Evolutionary conservation across 2,888 invertebrate species (phyloP).

Genomic region (Synergus laeviventris): DNA sequence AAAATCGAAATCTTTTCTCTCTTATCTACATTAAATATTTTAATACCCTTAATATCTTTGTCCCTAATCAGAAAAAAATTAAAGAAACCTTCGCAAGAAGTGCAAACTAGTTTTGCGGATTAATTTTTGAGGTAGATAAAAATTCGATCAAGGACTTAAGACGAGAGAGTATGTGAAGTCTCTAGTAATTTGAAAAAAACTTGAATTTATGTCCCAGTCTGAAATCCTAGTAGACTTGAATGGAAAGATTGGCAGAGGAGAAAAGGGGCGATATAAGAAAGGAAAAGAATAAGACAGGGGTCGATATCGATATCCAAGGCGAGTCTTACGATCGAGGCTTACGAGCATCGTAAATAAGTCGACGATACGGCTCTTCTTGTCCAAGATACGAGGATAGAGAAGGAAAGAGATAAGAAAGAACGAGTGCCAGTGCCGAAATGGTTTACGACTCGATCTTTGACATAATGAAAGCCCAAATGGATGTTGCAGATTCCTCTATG

Average conservation of each 20-base stretch:
- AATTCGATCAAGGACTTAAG: neutral
- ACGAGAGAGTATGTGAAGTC: conserved; percentile 31
- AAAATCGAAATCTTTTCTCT: neutral
- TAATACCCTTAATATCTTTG: neutral
- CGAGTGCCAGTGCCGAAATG: conserved; percentile 60
- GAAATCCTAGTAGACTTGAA: conserved; percentile 48
- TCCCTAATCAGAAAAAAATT: too few relatives aligned
- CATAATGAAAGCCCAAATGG: conserved; percentile 45
- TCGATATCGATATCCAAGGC: conserved; percentile 62
- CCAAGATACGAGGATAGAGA: conserved; percentile 64
- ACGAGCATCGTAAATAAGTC: conserved; percentile 71
- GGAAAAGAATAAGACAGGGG: conserved; percentile 42
- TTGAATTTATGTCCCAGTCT: conserved; percentile 49
- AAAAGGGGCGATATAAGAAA: conserved; percentile 47
- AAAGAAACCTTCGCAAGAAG: too few relatives aligned
- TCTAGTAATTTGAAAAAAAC: conserved; percentile 51
- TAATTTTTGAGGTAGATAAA: neutral
- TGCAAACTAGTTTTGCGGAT: neutral
- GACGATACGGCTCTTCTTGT: conserved; percentile 66
- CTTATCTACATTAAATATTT: neutral
- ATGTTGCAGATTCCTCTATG: neutral
- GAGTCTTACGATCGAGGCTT: conserved; percentile 68
- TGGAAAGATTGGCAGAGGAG: conserved; percentile 47
- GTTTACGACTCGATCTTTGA: conserved; percentile 65
- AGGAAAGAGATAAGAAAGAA: conserved; percentile 58